Evolutionary conservation across 2,888 invertebrate species (phyloP), one percentile per base, ranked within the genome.

Genomic region (Zonitis immaculata): DNA sequence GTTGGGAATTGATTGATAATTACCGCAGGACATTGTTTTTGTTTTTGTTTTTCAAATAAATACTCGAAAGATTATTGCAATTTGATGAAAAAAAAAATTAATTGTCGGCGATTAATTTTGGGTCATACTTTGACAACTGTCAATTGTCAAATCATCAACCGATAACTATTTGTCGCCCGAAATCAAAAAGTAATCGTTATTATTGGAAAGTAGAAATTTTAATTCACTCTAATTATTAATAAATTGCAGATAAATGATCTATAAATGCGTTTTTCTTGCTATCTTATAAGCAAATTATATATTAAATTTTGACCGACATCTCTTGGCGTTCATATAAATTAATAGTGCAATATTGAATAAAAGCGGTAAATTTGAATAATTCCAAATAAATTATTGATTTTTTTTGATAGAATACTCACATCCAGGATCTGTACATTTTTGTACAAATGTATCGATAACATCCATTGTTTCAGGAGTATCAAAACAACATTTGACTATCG

Each of bases 341-440:
- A 20, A 1, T 32, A 6, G 9, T 2, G 11, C 11, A 12, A 22
- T n/a, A 26, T 42, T 30, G 32, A 27, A 22, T 12, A 51, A 49
- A 22, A 45, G 22, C 42, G 30, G 46, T 35, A 44, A 26, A 12
- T 27, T 30, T 47, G 14, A 45, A 45, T 25, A 8, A 43, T 22
- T 18, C n/a, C n/a, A n/a, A n/a, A n/a, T n/a, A n/a, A n/a, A n/a
- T n/a, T n/a, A 16, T 6, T 16, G 8, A 8, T 3, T 14, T 16
- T 16, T 7, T 9, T 30, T 28, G 32, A 16, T 30, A 3, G 20
- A 27, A 53, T 77, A 89, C 90, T 89, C 79, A 90, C 89, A 90
- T 69, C 87, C 84, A 52, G 89, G 86, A 76, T 89, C 88, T 43
- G 89, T 87, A 73, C 90, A 90, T 78, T 89, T 90, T 76, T 87